These are phyloP conservation scores for Drosophila kanapiae DNA, from an alignment of 1,140 invertebrate genomes.

Conservation along the genomic window DNA sequence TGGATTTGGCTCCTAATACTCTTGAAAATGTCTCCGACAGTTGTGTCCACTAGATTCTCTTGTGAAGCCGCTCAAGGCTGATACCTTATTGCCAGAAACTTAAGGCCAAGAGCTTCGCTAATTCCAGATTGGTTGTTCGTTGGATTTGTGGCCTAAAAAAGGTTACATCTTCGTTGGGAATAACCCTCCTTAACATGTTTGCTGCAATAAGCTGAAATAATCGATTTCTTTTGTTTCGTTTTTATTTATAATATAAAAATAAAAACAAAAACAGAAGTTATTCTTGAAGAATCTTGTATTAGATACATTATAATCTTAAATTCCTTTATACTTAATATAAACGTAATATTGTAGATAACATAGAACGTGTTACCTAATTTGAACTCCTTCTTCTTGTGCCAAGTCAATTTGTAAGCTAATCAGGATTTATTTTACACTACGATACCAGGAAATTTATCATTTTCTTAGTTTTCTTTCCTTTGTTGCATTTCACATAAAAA, in stretches of 20 bases:
- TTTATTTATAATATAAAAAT: too few species aligned
- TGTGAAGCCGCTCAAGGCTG: conserved; percentile 22
- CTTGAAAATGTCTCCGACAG: conserved; percentile 44
- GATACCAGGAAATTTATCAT: background rate
- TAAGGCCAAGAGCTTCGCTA: conserved; percentile 5
- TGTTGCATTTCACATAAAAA: conserved; percentile 4
- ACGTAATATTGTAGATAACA: background rate
- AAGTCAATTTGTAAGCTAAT: background rate
- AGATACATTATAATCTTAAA: too few species aligned
- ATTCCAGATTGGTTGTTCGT: conserved; percentile 6
- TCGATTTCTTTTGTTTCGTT: too few species aligned
- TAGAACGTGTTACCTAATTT: background rate
- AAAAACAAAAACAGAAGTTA: too few species aligned
- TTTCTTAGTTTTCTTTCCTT: background rate
- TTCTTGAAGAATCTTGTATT: too few species aligned
- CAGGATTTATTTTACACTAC: too few species aligned
- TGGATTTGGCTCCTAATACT: conserved; percentile 49
- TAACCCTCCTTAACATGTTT: too few species aligned
- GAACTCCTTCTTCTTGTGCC: background rate
- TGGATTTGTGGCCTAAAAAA: background rate
- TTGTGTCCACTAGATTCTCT: conserved; percentile 16
- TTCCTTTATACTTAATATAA: too few species aligned
- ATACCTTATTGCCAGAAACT: conserved; percentile 23
- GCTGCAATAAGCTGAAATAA: background rate
- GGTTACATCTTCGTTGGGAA: too few species aligned